These are phyloP conservation scores for Chromis chromis DNA, from an alignment of 2,797 vertebrate species.

Conservation along the genomic window DNA sequence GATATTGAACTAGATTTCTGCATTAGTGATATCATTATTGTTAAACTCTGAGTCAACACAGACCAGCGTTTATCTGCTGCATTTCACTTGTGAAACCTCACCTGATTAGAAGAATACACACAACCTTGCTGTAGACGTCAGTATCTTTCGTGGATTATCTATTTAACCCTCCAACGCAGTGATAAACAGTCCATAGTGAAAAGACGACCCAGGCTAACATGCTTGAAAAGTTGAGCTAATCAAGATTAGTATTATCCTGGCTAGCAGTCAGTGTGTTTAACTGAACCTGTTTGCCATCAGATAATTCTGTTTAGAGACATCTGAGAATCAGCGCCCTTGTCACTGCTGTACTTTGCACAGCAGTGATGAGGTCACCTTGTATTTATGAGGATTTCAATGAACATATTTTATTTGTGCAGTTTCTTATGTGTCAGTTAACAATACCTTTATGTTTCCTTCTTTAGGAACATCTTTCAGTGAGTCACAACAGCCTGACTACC, in stretches of 20 bases:
- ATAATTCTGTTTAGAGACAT: conserved; percentile 7
- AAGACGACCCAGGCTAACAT: not conserved
- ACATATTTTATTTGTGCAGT: conserved; percentile 7
- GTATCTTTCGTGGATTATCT: conserved; percentile 42
- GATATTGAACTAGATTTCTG: not conserved
- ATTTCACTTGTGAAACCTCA: not conserved
- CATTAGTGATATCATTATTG: not conserved
- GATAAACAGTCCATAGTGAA: not conserved
- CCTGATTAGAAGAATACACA: not conserved
- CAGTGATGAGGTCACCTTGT: not conserved
- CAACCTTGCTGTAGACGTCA: conserved; percentile 9
- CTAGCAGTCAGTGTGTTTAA: conserved; percentile 23
- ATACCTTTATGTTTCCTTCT: conserved; percentile 8
- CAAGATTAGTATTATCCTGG: conserved; percentile 48
- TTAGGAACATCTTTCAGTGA: conserved; percentile 98
- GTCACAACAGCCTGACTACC: conserved; percentile 96
- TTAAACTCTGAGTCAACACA: not conserved
- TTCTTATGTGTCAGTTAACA: not conserved
- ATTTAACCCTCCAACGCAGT: conserved; percentile 20
- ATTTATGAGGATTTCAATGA: not conserved
- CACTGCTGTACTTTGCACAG: not conserved
- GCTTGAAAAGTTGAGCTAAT: conserved; percentile 30
- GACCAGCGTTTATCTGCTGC: not conserved
- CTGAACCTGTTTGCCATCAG: conserved; percentile 8
- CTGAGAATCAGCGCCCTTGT: not conserved